Conservation (phyloP, 1,140 invertebrate species). For the Maniola jurtina region DNA sequence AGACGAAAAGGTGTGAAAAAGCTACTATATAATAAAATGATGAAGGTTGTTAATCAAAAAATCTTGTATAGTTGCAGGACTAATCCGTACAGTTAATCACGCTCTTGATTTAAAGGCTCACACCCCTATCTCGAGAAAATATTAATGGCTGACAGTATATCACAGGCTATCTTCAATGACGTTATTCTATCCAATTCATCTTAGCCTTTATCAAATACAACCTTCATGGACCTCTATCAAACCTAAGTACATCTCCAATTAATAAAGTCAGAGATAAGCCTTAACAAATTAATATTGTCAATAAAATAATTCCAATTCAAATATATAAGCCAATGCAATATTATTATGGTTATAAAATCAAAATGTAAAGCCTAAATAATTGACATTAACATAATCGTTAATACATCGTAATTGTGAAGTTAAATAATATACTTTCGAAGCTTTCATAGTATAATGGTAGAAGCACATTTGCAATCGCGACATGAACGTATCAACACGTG, state of each 20-base stretch:
- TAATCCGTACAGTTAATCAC: conserved; percentile 2
- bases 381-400: too few species aligned
- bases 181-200: conserved; percentile 2
- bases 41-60: neutral
- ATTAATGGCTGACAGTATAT: conserved; percentile 4
- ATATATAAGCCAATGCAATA: too few species aligned
- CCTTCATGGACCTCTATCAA: neutral
- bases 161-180: conserved; percentile 10
- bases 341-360: too few species aligned
- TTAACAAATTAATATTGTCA: neutral
- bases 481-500: too few species aligned
- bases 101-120: conserved; percentile 8
- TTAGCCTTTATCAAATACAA: neutral
- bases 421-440: too few species aligned
- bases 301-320: neutral
- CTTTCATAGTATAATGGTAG: too few species aligned
- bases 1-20: too few species aligned
- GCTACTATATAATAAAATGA: too few species aligned
- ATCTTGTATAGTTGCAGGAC: neutral
- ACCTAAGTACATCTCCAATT: neutral
- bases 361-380: too few species aligned
- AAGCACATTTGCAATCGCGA: too few species aligned
- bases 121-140: conserved; percentile 10
- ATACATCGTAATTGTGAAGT: too few species aligned
- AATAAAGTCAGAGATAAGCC: neutral